Conservation (phyloP, 2,888 invertebrate genomes). For the Eumerus sabulonum region DNA sequence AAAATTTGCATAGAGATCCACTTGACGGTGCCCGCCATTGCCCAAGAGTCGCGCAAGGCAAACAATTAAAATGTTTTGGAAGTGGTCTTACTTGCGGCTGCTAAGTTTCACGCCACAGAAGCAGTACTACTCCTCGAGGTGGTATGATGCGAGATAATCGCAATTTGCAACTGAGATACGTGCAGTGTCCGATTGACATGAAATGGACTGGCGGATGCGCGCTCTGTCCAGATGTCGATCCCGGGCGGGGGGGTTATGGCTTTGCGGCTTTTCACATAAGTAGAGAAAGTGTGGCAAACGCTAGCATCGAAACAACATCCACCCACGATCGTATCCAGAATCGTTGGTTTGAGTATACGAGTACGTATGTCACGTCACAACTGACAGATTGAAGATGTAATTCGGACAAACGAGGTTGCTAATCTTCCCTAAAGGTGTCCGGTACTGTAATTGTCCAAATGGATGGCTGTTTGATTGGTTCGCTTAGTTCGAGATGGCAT, state of each 20-base stretch:
- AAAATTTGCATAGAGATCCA: slow-evolving; percentile 65
- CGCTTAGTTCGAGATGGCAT: slow-evolving; percentile 9
- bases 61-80: slow-evolving; percentile 62
- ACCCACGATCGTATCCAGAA: no score
- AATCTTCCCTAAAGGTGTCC: slow-evolving; percentile 37
- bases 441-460: neutral
- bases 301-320: no score
- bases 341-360: no score
- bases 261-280: slow-evolving; percentile 23
- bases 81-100: neutral
- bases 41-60: slow-evolving; percentile 60
- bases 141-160: no score
- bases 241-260: slow-evolving; percentile 28
- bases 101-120: slow-evolving; percentile 37
- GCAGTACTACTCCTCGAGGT: no score
- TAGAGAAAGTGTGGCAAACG: no score
- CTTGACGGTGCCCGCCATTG: slow-evolving; percentile 35
- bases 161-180: no score
- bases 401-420: slow-evolving; percentile 10
- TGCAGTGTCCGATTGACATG: no score
- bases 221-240: slow-evolving; percentile 1
- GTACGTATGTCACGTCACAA: no score
- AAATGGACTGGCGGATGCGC: no score
- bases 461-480: no score
- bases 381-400: no score